Conservation (phyloP, 2,797 vertebrate species). For the Fistularia commersonii region DNA sequence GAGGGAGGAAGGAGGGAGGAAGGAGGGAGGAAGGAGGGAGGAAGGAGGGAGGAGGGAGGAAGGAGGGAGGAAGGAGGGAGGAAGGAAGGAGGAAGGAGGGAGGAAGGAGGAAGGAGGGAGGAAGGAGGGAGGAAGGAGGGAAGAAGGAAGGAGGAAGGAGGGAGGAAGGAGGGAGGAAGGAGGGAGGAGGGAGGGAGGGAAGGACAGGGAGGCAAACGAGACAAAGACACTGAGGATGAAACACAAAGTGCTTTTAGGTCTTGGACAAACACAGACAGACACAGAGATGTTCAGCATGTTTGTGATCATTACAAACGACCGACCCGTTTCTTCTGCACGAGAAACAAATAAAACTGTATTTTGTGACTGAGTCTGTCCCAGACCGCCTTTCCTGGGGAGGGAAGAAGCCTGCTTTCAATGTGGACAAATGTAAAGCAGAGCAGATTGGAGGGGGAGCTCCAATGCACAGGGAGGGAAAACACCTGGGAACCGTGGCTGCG, state of each 20-base stretch:
- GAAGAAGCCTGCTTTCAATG: conserved; percentile 2
- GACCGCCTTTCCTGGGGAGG: conserved; percentile 8
- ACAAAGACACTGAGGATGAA: conserved; percentile 53
- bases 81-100: too few species aligned
- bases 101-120: too few species aligned
- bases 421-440: conserved; percentile 24
- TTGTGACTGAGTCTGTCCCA: conserved; percentile 2
- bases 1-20: too few species aligned
- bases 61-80: too few species aligned
- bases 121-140: too few species aligned
- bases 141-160: too few species aligned
- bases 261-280: conserved; percentile 29
- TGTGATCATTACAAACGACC: conserved; percentile 13
- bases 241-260: conserved; percentile 35
- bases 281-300: conserved; percentile 24
- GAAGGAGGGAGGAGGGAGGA: too few species aligned
- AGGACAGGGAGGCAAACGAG: conserved; percentile 43
- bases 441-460: conserved; percentile 14
- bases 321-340: too few species aligned
- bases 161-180: too few species aligned
- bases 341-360: conserved; percentile 9
- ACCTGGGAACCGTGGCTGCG: too few species aligned
- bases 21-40: too few species aligned
- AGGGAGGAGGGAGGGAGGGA: conserved; percentile 21
- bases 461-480: too few species aligned